Evolutionary conservation across 2,888 invertebrate species (phyloP), one percentile per base, ranked within the genome.

Genomic region (Mycogona germanica): DNA sequence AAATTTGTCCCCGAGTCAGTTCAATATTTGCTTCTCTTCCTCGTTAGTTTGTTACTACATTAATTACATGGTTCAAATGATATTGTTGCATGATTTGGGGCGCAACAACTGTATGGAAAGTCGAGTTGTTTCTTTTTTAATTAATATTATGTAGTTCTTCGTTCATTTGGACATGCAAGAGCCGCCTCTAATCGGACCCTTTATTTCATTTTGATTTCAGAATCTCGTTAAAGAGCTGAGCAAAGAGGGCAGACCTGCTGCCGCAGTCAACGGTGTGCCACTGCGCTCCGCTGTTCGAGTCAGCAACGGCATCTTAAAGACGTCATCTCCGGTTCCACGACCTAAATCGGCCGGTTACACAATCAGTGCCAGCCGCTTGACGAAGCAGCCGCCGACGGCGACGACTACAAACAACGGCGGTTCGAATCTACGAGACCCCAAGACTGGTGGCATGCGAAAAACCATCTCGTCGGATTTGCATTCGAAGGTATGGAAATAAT

Each of bases 381-480:
- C 25, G 14, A 42, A n/a, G 9, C 23, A 12, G 23, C 25, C 23
- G 23, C 28, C 25, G n/a, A 32, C 35, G 35, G 35, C n/a, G 9
- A 9, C 35, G 9, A n/a, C 35, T 32, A 9, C 35, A n/a, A n/a
- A 32, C n/a, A 32, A 32, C n/a, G 9, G 9, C n/a, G 30, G 29
- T 25, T 25, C 29, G 21, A 29, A 17, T 17, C 21, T 46, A 12
- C 29, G 46, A 29, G 46, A 46, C 30, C 30, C 46, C 5, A 46
- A 46, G 19, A 30, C 46, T 17, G 30, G 46, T 30, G 30, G 29
- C 19, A 17, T 46, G n/a, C 46, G 46, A 25, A 46, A 46, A 17
- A 30, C 46, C 26, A 30, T 19, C 7, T 46, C 46, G 14, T 46
- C 46, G 7, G 46, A 46, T 46, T 29, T 46, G 29, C 46, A 46